Conservation (phyloP, 2,113 vertebrate genomes). For the Forbesichthys papilliferus region DNA sequence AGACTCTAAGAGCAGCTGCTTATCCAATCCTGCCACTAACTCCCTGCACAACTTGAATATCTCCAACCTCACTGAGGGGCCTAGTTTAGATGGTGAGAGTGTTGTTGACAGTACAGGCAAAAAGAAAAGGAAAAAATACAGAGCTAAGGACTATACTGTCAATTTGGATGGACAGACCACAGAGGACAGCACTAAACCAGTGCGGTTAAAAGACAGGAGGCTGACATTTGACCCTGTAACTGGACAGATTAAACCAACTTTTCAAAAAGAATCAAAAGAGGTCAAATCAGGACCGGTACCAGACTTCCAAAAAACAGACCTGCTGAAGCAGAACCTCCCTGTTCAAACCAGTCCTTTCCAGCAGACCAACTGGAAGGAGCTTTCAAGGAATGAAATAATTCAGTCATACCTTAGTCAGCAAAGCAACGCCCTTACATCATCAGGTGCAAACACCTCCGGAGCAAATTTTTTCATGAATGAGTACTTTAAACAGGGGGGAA, state of each 20-base stretch:
- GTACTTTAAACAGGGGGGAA: constrained; percentile 86
- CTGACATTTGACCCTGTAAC: constrained; percentile 91
- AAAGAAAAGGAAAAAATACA: constrained; percentile 85
- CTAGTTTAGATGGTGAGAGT: constrained; percentile 76
- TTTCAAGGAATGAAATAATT: constrained; percentile 90
- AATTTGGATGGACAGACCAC: constrained; percentile 78
- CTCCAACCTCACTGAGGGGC: constrained; percentile 66
- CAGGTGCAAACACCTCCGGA: constrained; percentile 82
- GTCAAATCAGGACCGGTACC: constrained; percentile 37
- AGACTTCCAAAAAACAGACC: constrained; percentile 80
- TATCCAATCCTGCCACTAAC: constrained; percentile 44
- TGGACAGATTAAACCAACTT: constrained; percentile 86
- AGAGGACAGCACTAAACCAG: constrained; percentile 82
- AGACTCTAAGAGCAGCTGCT: constrained; percentile 64
- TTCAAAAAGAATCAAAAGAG: constrained; percentile 79
- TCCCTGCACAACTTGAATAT: constrained; percentile 60
- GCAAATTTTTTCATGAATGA: constrained; percentile 88
- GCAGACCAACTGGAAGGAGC: constrained; percentile 92
- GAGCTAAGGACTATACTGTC: constrained; percentile 77
- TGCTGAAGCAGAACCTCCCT: constrained; percentile 76
- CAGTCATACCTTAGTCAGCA: constrained; percentile 92
- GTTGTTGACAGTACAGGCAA: constrained; percentile 75
- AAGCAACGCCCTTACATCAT: constrained; percentile 88
- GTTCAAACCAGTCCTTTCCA: constrained; percentile 84
- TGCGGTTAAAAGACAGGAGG: constrained; percentile 90